phyloP scores from a whole-genome alignment of 2,113 vertebrate genomes.

The Orthonyx spaldingii region DNA sequence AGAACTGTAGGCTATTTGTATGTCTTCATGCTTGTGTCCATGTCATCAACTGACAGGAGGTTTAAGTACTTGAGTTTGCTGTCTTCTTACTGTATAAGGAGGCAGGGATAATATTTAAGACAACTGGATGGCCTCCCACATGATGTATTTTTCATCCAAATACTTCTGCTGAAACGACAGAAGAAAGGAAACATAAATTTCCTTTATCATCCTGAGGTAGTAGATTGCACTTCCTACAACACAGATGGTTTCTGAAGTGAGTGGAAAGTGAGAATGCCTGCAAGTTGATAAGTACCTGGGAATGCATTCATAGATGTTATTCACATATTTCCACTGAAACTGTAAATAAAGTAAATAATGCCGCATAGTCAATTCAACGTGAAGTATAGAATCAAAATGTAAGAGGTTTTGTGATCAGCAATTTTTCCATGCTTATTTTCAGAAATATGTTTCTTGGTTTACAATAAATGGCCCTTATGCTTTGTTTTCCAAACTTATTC shows the following conservation, averaged over 20 bases:
- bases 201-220: background rate
- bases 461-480: background rate
- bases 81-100: background rate
- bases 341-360: background rate
- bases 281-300: background rate
- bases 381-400: background rate
- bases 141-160: background rate
- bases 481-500: background rate
- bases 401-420: background rate
- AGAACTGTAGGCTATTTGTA: background rate
- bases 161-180: background rate
- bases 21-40: background rate
- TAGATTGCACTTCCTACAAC: background rate
- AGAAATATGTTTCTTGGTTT: background rate
- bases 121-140: background rate
- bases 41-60: background rate
- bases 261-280: background rate
- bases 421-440: background rate
- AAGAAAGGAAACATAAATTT: background rate
- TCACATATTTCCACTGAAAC: background rate
- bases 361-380: rapidly evolving
- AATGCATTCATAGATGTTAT: background rate
- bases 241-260: background rate
- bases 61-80: background rate
- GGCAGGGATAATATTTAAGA: background rate